These are phyloP conservation scores for Trachelus iudaicus DNA, from an alignment of 2,888 invertebrate species.

Conservation along the genomic window DNA sequence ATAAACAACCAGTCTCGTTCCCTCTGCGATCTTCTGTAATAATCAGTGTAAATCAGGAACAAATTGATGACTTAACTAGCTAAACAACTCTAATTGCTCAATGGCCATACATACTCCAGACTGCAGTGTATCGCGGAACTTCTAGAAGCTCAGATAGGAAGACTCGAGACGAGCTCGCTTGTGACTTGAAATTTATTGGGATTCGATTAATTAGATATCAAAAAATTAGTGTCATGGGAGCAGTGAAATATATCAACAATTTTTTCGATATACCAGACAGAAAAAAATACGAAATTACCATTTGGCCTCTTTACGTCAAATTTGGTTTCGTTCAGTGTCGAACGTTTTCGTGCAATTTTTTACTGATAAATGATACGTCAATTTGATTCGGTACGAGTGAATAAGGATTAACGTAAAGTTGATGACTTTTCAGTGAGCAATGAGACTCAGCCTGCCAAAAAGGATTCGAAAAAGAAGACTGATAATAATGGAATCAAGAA, in stretches of 20 bases:
- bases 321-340: neutral
- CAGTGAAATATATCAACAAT: neutral
- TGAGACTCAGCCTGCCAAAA: slow-evolving; percentile 65
- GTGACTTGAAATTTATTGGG: neutral
- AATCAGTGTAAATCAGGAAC: slow-evolving; percentile 16
- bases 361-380: neutral
- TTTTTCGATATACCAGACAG: neutral
- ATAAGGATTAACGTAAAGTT: neutral
- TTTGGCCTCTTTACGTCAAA: neutral
- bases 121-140: slow-evolving; percentile 5
- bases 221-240: neutral
- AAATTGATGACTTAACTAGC: slow-evolving; percentile 19
- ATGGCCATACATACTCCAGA: neutral
- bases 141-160: neutral
- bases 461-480: slow-evolving; percentile 82
- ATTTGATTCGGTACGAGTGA: neutral
- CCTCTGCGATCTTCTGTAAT: neutral
- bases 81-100: slow-evolving; percentile 18
- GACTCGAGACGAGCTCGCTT: neutral
- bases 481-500: slow-evolving; percentile 90
- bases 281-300: neutral
- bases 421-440: slow-evolving; percentile 47
- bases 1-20: neutral
- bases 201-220: neutral
- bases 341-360: neutral